Conservation (phyloP, 2,888 invertebrate species). For the Ectemnius continuus region DNA sequence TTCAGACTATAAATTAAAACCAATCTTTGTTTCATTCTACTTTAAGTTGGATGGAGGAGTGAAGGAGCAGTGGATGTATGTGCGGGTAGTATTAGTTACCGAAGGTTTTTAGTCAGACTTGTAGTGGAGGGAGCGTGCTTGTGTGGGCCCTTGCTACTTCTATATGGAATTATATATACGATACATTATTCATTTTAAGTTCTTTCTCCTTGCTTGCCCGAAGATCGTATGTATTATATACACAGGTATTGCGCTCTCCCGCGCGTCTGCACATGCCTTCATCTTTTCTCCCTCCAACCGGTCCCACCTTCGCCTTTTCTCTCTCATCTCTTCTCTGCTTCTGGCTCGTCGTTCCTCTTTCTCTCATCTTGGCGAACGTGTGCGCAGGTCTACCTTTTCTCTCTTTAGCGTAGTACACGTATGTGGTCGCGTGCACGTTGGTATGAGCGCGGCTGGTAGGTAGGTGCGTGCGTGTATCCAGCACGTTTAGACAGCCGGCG, state of each 20-base stretch:
- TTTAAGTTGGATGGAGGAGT: constrained; percentile 50
- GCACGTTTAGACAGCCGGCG: constrained; percentile 7
- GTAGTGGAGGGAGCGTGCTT: too few relatives aligned
- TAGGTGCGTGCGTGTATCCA: constrained; percentile 21
- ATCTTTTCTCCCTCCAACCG: constrained; percentile 1
- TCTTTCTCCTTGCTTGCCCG: constrained; percentile 75
- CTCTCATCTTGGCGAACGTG: constrained; percentile 20
- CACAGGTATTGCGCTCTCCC: constrained; percentile 21
- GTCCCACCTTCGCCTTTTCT: neutral
- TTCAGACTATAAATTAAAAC: too few relatives aligned
- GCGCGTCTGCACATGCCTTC: neutral
- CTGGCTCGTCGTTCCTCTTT: constrained; percentile 1
- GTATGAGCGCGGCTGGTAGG: constrained; percentile 25
- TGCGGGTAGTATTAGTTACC: constrained; percentile 22
- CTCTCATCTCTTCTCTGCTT: neutral
- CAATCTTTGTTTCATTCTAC: constrained; percentile 61
- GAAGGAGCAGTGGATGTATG: neutral
- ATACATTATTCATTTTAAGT: constrained; percentile 78
- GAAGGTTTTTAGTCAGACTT: too few relatives aligned
- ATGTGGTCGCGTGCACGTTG: constrained; percentile 25
- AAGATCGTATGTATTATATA: constrained; percentile 66
- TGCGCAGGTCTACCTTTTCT: constrained; percentile 1
- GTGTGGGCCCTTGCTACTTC: constrained; percentile 55
- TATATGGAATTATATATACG: constrained; percentile 78
- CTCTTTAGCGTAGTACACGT: constrained; percentile 8